These are phyloP conservation scores for Fragum whitleyi DNA, from an alignment of 2,888 invertebrate genomes.

Conservation along the genomic window DNA sequence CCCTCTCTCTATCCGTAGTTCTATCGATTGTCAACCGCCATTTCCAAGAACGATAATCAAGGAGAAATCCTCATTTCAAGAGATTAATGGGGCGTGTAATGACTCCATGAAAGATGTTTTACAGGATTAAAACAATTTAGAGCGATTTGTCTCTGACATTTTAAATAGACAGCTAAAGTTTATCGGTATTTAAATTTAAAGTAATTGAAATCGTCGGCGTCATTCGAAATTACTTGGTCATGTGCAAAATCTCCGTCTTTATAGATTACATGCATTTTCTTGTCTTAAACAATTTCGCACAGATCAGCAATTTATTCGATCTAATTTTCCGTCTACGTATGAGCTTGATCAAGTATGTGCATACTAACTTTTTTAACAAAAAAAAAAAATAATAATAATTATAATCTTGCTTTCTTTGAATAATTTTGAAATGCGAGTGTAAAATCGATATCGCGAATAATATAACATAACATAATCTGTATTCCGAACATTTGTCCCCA, in stretches of 20 bases:
- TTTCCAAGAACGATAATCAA: background rate
- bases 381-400: too few species aligned
- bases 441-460: too few species aligned
- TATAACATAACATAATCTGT: too few species aligned
- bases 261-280: background rate
- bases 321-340: too few species aligned
- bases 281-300: too few species aligned
- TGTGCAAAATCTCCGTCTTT: background rate
- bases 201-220: background rate
- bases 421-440: too few species aligned
- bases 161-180: background rate
- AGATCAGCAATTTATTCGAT: too few species aligned
- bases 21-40: background rate
- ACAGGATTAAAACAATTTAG: background rate
- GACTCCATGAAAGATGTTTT: constrained; percentile 1
- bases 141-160: background rate
- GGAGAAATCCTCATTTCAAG: background rate
- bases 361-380: too few species aligned
- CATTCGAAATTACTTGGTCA: background rate
- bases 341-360: too few species aligned
- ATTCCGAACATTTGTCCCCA: too few species aligned
- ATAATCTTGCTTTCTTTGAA: too few species aligned
- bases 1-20: too few species aligned
- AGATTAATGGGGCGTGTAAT: background rate
- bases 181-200: background rate